phyloP scores from a whole-genome alignment of 2,113 vertebrate species.

The Tragelaphus strepsiceros region DNA sequence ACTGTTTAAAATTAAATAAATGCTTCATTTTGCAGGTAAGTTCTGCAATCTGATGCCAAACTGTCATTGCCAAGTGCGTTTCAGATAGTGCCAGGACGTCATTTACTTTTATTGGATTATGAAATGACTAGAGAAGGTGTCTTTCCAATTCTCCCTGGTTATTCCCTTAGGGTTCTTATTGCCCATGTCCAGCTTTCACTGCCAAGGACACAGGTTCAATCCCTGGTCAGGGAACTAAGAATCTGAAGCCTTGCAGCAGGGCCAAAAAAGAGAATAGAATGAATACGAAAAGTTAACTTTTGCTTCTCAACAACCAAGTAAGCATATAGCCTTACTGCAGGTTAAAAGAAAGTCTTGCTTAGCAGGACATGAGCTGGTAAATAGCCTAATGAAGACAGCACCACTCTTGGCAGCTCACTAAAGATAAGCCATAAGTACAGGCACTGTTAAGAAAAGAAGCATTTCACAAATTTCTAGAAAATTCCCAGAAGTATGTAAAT shows the following conservation, averaged over 20 bases:
- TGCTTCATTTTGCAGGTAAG: conserved; percentile 52
- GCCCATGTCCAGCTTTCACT: background rate
- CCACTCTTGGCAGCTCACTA: background rate
- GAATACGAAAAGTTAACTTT: background rate
- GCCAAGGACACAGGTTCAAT: background rate
- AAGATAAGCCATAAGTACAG: background rate
- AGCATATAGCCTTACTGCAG: background rate
- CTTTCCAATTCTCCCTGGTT: conserved; percentile 13
- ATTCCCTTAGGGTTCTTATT: background rate
- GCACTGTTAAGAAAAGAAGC: background rate
- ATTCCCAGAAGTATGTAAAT: background rate
- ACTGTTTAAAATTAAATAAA: conserved; percentile 58
- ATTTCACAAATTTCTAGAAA: background rate
- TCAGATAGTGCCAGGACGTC: background rate
- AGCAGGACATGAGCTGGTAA: background rate
- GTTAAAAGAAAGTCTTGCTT: background rate
- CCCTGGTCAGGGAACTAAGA: background rate
- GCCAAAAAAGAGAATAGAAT: background rate
- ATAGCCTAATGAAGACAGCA: background rate
- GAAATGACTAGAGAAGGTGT: conserved; percentile 20
- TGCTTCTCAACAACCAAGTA: background rate
- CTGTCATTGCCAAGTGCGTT: conserved; percentile 33
- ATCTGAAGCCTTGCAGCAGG: background rate
- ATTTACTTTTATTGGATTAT: conserved; percentile 56
- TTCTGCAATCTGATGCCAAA: conserved; percentile 40